phyloP scores from a whole-genome alignment of 2,797 vertebrate genomes.

The Phylloscopus collybita region DNA sequence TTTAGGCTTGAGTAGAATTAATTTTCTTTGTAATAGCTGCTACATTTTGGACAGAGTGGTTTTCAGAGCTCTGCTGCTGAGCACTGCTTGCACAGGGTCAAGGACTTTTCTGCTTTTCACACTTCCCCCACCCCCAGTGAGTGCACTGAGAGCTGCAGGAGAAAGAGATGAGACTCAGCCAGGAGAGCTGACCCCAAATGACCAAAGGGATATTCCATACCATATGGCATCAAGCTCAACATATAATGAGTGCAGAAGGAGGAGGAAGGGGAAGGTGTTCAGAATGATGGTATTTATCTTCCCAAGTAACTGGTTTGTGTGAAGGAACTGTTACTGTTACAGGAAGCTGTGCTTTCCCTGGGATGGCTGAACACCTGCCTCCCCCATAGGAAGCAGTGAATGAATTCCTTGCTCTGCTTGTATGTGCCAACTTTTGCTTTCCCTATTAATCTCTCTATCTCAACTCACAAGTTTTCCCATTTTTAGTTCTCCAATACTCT shows the following conservation, averaged over 20 bases:
- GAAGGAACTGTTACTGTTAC: background rate
- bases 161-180: background rate
- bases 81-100: background rate
- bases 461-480: background rate
- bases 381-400: fast-evolving
- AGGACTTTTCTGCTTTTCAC: background rate
- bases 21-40: background rate
- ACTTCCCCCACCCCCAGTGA: background rate
- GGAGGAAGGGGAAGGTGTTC: background rate
- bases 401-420: background rate
- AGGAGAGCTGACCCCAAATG: background rate
- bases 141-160: background rate
- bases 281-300: background rate
- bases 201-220: background rate
- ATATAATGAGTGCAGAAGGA: no score
- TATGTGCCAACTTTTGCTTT: background rate
- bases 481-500: background rate
- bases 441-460: background rate
- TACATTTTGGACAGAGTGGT: background rate
- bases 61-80: background rate
- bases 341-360: background rate
- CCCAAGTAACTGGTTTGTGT: no score
- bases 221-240: background rate
- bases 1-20: background rate
- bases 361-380: background rate